phyloP scores from a whole-genome alignment of 2,797 vertebrate species.

The Leptodactylus fallax region DNA sequence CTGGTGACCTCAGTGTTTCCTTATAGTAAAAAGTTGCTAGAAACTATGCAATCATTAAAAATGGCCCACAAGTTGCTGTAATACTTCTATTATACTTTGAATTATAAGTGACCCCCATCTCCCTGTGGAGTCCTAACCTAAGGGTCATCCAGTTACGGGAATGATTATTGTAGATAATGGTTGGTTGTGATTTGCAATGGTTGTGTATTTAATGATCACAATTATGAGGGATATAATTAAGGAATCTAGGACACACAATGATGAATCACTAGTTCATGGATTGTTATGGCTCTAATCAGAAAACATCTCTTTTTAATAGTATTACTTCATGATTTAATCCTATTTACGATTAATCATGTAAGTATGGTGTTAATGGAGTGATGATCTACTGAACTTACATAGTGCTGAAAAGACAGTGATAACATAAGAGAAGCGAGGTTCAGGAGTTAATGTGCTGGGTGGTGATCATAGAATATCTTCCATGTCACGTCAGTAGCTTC shows the following conservation, averaged over 20 bases:
- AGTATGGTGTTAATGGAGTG: neutral
- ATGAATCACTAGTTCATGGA: too few species aligned
- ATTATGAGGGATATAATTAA: too few species aligned
- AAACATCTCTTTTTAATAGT: too few species aligned
- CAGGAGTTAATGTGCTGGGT: constrained; percentile 60
- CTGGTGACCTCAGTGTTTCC: neutral
- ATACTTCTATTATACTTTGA: neutral
- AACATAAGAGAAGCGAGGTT: neutral
- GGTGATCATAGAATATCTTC: constrained; percentile 68
- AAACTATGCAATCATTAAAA: neutral
- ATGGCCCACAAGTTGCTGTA: neutral
- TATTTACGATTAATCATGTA: neutral
- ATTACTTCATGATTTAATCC: neutral
- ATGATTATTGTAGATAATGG: too few species aligned
- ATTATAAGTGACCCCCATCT: too few species aligned
- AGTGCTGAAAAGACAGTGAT: constrained; percentile 40
- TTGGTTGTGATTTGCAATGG: too few species aligned
- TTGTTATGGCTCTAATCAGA: too few species aligned
- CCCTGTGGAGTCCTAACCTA: too few species aligned
- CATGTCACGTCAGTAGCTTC: constrained; percentile 69
- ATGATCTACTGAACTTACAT: neutral
- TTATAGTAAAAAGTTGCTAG: neutral
- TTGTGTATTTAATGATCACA: too few species aligned
- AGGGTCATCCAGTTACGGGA: too few species aligned
- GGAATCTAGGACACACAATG: too few species aligned